Evolutionary conservation across 1,140 invertebrate genomes (phyloP), one percentile per base, ranked within the genome.

Genomic region (Globodera ellingtonae): DNA sequence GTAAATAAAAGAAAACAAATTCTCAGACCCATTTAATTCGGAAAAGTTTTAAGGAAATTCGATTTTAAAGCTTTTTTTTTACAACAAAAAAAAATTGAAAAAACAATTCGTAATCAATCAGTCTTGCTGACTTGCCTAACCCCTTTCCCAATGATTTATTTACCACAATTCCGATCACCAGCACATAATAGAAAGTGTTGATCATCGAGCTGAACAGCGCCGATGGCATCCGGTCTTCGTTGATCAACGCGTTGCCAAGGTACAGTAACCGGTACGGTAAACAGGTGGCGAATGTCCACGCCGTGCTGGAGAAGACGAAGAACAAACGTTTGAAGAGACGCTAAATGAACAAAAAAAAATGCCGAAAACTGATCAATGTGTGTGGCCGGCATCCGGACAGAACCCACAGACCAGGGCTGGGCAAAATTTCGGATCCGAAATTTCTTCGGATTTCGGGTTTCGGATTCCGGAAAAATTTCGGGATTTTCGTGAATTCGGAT

Each of bases 201-300:
- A 85, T 88, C 15, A 86, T 44, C 7, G 46, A 21, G 56, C 21
- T 59, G 52, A 86, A 76, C 21, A 83, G 75, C 9, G 59, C 6
- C 15, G 72, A 21, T 72, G 24, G 69, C 44, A 15, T 47, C 35
- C 35, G 13, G 35, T 72, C 18, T 35, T 59, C 48, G 46, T 71
- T n/a, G 65, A 79, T 79, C 35, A 84, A 69, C 35, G 46, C 59
- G 48, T 77, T 66, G 44, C 81, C 79, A 15, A 88, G 79, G 71
- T 86, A 88, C 6, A 89, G 67, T 44, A 89, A 52, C 44, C 87
- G 79, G 77, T 88, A 88, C 6, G 87, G 87, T 7, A 88, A 78
- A 73, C 86, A 89, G 8, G 87, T 88, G 72, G 83, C 81, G 67
- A 89, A 88, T 9, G 87, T 88, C 87, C 87, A 88, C 21, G 87